Percentiles rank a stretch among this genome's conserved stretches.
phyloP scores from a whole-genome alignment of 2,797 vertebrate species.

The Podarcis lilfordi region DNA sequence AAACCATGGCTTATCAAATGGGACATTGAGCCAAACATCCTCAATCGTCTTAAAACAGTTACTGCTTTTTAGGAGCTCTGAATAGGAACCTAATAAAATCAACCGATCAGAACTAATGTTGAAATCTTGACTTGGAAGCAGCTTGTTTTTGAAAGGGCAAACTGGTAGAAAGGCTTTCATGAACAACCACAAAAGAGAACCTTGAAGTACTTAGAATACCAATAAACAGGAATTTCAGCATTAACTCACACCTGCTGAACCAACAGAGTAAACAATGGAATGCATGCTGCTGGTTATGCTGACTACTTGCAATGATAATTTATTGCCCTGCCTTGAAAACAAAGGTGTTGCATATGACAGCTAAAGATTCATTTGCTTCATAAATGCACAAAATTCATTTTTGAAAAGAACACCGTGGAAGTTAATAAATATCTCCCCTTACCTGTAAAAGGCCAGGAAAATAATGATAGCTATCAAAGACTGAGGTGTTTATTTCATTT shows the following conservation, averaged over 20 bases:
- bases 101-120: background rate
- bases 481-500: background rate
- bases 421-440: background rate
- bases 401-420: background rate
- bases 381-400: background rate
- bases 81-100: background rate
- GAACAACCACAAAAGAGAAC: constrained; percentile 46
- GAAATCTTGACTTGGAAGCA: background rate
- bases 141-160: background rate
- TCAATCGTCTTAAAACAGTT: background rate
- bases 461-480: background rate
- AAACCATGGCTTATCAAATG: background rate
- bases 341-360: background rate
- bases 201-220: constrained; percentile 46
- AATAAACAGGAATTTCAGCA: constrained; percentile 66
- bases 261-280: constrained; percentile 27
- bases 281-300: constrained; percentile 26
- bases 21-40: background rate
- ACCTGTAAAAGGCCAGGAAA: background rate
- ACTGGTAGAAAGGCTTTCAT: constrained; percentile 21
- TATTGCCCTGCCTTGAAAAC: background rate
- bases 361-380: background rate
- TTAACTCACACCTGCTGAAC: constrained; percentile 40
- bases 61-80: background rate
- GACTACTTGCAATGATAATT: background rate